Conservation (phyloP, 2,888 invertebrate species). For the Synanthedon andrenaeformis region DNA sequence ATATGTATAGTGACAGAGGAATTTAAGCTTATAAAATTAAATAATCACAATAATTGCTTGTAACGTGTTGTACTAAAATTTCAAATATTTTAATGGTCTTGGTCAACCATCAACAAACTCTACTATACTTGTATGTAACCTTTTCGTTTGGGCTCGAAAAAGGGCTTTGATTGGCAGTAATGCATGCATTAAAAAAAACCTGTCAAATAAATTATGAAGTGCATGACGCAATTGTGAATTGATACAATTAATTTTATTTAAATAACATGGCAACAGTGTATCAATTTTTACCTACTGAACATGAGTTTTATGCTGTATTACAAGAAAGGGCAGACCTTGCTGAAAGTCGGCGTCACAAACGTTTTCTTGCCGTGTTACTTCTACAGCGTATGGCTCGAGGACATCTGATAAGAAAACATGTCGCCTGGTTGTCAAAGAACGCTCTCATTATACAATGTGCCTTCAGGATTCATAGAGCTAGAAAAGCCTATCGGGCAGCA, state of each 20-base stretch:
- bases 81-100: no score
- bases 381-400: slow-evolving; percentile 44
- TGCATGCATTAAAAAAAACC: no score
- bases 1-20: no score
- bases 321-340: slow-evolving; percentile 36
- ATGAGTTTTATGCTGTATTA: slow-evolving; percentile 35
- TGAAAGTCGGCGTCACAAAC: slow-evolving; percentile 26
- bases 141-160: no score
- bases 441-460: slow-evolving; percentile 53
- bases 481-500: slow-evolving; percentile 35
- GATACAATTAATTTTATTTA: background rate
- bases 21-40: no score
- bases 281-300: slow-evolving; percentile 24
- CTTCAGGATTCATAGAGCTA: slow-evolving; percentile 38
- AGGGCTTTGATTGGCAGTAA: no score
- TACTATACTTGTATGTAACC: no score
- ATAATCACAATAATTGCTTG: no score
- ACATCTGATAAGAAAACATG: slow-evolving; percentile 43
- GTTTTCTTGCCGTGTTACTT: slow-evolving; percentile 38
- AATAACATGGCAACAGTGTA: slow-evolving; percentile 42
- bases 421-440: slow-evolving; percentile 44
- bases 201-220: no score
- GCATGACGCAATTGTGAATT: no score
- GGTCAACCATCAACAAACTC: no score
- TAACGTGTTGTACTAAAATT: no score